phyloP scores from a whole-genome alignment of 2,113 vertebrate genomes.

The Paramormyrops kingsleyae region DNA sequence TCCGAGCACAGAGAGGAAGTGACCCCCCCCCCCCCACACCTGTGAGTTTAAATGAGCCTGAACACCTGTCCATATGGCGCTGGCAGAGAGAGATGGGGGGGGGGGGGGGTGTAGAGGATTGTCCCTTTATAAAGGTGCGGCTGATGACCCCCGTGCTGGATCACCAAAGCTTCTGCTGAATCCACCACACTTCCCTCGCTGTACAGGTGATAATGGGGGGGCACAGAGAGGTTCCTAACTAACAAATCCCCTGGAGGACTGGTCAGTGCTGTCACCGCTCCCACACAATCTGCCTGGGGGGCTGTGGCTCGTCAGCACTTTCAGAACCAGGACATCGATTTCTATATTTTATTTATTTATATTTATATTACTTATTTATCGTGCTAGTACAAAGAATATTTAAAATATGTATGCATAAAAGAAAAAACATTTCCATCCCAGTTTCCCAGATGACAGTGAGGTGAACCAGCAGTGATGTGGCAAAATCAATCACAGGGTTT shows the following conservation, averaged over 20 bases:
- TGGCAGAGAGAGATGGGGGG: conserved; percentile 27
- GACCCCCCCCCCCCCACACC: conserved; percentile 44
- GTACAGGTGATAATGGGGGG: background rate
- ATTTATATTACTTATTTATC: background rate
- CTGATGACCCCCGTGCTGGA: background rate
- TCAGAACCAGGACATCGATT: background rate
- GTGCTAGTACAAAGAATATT: background rate
- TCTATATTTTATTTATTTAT: background rate
- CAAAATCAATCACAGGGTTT: background rate
- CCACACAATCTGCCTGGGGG: background rate
- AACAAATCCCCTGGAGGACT: background rate
- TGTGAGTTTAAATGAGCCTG: conserved; percentile 58
- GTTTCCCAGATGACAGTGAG: background rate
- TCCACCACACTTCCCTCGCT: background rate
- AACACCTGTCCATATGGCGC: conserved; percentile 58
- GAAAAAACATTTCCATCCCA: background rate
- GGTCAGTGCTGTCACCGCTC: background rate
- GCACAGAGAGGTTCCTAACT: background rate
- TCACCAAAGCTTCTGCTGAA: background rate
- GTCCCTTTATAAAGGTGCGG: conserved; percentile 53
- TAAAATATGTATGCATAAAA: background rate
- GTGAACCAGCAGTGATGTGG: background rate
- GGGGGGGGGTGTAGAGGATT: conserved; percentile 36
- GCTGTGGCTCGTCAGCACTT: background rate
- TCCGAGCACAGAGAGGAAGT: conserved; percentile 40